Evolutionary conservation across 2,888 invertebrate genomes (phyloP), one percentile per base, ranked within the genome.

Genomic region (Acleris literana): DNA sequence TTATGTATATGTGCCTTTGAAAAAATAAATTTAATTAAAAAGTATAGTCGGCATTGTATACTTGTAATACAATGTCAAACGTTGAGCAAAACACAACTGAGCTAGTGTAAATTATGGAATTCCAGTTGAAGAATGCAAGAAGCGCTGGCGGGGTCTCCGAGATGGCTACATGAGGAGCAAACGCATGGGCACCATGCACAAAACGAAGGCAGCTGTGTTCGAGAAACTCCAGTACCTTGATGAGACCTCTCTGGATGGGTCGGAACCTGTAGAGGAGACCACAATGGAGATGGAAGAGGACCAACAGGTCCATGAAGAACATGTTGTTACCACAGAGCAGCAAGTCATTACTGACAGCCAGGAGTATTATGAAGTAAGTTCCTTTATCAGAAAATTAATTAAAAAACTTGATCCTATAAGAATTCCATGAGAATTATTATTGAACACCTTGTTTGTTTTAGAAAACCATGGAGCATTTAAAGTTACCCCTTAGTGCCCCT

Each of bases 61-160:
- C 11, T 1, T 13, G 4, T 13, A 25, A 25, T 3, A 33, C 33
- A 33, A 33, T 33, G 9, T 33, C 33, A 33, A 33, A 33, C 29
- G 33, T 33, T 33, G 9, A 33, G 2, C 7, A 39, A 39, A 39
- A 39, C 1, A 4, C 4, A 13, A 39, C 4, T 39, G 4, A 39
- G 4, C 13, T 39, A 39, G 39, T 39, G 13, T 16, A 56, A 46
- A 25, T 25, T 46, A 7, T 46, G 0, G 63, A 64, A 71, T 90
- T 89, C 39, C 84, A 93, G 93, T 92, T 76, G 93, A 93, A 72
- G 93, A 93, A 85, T 93, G 93, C 79, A 93, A 93, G 71, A 93
- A 93, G 71, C 87, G 93, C 49, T 94, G 94, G 94, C 83, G 93
- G 61, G 93, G 93, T 16, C 83, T 94, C 53, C 84, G 93, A 18